Percentiles rank a stretch among this genome's conserved stretches.
These are phyloP conservation scores for Dyspetes luteomarginatus DNA, from an alignment of 2,888 invertebrate species.

Conservation along the genomic window DNA sequence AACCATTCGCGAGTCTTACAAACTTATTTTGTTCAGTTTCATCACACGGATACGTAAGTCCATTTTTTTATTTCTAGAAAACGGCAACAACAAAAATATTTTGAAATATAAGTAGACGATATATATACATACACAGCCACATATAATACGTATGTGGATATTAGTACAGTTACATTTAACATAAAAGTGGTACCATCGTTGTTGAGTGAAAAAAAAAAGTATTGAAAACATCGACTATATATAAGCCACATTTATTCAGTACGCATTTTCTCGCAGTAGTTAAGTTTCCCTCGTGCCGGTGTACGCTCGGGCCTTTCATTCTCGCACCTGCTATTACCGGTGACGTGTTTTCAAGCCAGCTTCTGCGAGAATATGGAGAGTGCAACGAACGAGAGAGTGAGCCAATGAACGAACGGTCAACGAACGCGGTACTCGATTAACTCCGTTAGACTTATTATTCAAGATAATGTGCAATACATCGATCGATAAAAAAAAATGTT, in stretches of 20 bases:
- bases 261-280: background rate
- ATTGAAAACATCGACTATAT: too few species aligned
- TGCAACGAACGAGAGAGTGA: background rate
- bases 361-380: background rate
- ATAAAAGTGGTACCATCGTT: background rate
- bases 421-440: too few species aligned
- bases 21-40: too few species aligned
- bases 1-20: too few species aligned
- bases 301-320: background rate
- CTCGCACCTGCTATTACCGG: constrained; percentile 3
- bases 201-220: background rate
- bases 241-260: background rate
- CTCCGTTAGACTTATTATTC: too few species aligned
- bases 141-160: background rate
- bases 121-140: too few species aligned
- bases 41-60: too few species aligned
- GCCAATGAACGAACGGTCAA: background rate
- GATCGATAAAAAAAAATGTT: too few species aligned
- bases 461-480: too few species aligned
- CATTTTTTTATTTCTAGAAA: too few species aligned
- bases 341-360: background rate
- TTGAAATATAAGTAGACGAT: too few species aligned
- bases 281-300: background rate
- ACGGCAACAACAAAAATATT: too few species aligned
- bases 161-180: background rate